Evolutionary conservation across 2,888 invertebrate species (phyloP), one percentile per base, ranked within the genome.

Genomic region (Meloe dianella): DNA sequence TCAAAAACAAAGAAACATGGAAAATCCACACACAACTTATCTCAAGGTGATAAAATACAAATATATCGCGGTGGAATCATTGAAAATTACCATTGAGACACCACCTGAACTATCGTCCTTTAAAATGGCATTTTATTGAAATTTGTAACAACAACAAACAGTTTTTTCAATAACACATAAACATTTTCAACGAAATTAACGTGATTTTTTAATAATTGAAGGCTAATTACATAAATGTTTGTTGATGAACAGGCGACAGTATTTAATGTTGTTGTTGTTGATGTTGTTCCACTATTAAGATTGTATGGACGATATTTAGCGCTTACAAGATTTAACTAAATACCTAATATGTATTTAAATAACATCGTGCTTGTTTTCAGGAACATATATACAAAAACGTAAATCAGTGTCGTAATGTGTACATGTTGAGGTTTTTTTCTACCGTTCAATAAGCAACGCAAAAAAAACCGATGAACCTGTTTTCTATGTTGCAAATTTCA

Each of bases 271-370:
- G 47, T 41, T 41, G n/a, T 41, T 32, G 35, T 20, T 47, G 38
- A 17, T 41, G 38, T 41, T 41, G n/a, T n/a, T 8, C n/a, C n/a
- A 35, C 35, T 35, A 35, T 8, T 6, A 2, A 17, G 41, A 17
- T 41, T 41, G 17, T 17, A 17, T 41, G 57, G 62, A 47, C 32
- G 67, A 71, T 71, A 69, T 71, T 71, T 71, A 71, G 65, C 71
- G 67, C 71, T 69, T 67, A 71, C 71, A 65, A 62, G 62, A 24
- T 32, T 54, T 59, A 57, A 67, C 64, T 67, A 66, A 69, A 69
- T 66, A 62, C 71, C 69, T 69, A 69, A 69, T 71, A 64, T 60
- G 69, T 69, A 71, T 71, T 71, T 66, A 69, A 71, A 68, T 69
- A 64, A 64, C 65, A 66, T 65, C 63, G 67, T 57, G 69, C 68